Base-by-base conservation (phyloP, 2,797 vertebrate genomes). In the Toxotes lorentzi region DNA sequence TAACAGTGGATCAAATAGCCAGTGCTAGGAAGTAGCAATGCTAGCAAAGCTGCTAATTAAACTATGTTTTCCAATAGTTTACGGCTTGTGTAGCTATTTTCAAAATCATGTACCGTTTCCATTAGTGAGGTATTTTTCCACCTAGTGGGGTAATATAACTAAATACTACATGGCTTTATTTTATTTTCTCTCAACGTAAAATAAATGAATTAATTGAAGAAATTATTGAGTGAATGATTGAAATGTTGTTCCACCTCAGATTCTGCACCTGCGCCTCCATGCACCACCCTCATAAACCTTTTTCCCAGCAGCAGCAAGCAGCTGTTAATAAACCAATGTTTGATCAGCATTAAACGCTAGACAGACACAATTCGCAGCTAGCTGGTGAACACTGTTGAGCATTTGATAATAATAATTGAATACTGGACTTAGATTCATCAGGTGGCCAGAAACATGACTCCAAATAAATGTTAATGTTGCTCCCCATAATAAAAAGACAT, bases 401-500 rank as follows among this genome's bases (percentile, higher is more conserved):
- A 27, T 27, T 51, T 24, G 27, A 30, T 30, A 12, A 13, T 51
- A 51, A 51, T 51, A 51, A 51, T 5, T 54, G 51, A 54, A 54
- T 50, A 50, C 10, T 50, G 48, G n/a, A n/a, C 48, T 9, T 50
- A 9, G 0, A 5, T 50, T 23, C 48, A 50, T 50, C 48, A 50
- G 10, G 10, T 50, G 48, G 21, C 13, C 51, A 30, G 51, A 24
- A 16, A 27, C 51, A 54, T 54, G 51, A 54, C 51, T 54, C 51
- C 24, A 54, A 54, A 54, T 54, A 54, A 54, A 54, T 54, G 24
- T 54, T 54, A 27, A 54, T 54, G 51, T 54, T 54, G 51, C 7
- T 54, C 13, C 13, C 7, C 16, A 24, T 24, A 54, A 63, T 71
- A 66, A 81, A 76, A 73, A 73, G 27, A 70, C 73, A 74, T 34